A percentile compares a stretch with the other conserved stretches of the same genome.
Conservation (phyloP, 1,140 invertebrate species). For the Rhizoglyphus robini region DNA sequence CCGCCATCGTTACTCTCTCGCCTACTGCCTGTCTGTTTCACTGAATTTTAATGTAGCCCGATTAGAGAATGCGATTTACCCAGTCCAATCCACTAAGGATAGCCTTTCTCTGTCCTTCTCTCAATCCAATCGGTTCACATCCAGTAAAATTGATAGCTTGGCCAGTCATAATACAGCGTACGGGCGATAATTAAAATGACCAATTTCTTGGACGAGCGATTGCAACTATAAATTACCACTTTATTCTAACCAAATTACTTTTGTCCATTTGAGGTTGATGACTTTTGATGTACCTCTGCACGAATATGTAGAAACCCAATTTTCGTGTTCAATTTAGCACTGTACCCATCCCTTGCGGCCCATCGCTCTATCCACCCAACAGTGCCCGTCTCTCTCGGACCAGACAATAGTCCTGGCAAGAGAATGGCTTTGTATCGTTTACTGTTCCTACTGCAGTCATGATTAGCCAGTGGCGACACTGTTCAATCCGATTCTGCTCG, state of each 20-base stretch:
- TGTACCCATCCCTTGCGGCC: too few species aligned
- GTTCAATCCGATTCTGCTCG: too few species aligned
- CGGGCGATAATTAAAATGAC: constrained; percentile 8
- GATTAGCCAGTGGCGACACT: too few species aligned
- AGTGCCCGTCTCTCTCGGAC: background rate
- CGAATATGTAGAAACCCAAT: background rate
- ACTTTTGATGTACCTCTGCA: background rate
- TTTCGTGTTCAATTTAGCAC: too few species aligned
- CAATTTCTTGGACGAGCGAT: background rate
- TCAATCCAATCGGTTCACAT: background rate
- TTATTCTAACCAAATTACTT: constrained; percentile 7
- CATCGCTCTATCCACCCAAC: too few species aligned
- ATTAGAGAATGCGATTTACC: background rate
- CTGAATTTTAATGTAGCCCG: background rate
- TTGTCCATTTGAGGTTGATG: background rate
- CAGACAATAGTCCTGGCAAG: background rate
- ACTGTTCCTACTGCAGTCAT: too few species aligned
- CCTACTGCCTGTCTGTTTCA: background rate
- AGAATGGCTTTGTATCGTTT: too few species aligned
- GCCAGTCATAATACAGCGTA: background rate
- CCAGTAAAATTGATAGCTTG: background rate
- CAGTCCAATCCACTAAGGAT: background rate
- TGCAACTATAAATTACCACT: constrained; percentile 7
- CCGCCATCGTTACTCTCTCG: background rate
- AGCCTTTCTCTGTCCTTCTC: background rate